phyloP scores from a whole-genome alignment of 1,140 invertebrate species.

The Akabosia matsudoensis region DNA sequence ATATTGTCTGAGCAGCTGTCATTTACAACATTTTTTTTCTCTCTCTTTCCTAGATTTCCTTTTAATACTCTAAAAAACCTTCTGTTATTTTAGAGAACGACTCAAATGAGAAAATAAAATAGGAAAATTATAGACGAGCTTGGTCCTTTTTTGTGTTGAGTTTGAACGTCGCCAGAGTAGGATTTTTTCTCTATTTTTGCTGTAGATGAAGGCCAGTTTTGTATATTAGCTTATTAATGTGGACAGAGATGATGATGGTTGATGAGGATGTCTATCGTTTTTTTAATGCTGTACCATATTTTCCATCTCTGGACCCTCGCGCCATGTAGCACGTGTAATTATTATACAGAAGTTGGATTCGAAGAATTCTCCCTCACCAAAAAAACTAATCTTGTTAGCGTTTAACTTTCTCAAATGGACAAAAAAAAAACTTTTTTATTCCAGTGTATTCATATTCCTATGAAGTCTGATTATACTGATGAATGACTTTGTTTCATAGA shows the following conservation, averaged over 20 bases:
- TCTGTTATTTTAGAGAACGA: neutral
- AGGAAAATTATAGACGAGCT: neutral
- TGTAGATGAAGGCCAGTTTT: neutral
- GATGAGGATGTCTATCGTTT: neutral
- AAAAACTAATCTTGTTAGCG: too few species aligned
- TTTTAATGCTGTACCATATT: neutral
- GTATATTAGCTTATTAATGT: neutral
- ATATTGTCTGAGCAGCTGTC: conserved; percentile 24
- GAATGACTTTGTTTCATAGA: too few species aligned
- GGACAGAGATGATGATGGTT: neutral
- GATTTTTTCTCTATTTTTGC: neutral
- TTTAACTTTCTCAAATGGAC: too few species aligned
- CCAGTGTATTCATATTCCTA: too few species aligned
- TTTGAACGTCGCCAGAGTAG: neutral
- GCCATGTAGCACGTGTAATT: conserved; percentile 15
- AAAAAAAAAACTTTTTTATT: too few species aligned
- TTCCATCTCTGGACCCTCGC: neutral
- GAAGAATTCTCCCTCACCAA: too few species aligned
- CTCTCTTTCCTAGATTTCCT: conserved; percentile 20
- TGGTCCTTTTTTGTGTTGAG: too few species aligned
- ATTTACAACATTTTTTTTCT: conserved; percentile 23
- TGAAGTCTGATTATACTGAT: too few species aligned
- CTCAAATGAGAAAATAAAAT: neutral
- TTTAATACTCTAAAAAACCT: neutral
- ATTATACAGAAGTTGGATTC: too few species aligned